phyloP scores from a whole-genome alignment of 1,140 invertebrate genomes.

The Nasonia giraulti region DNA sequence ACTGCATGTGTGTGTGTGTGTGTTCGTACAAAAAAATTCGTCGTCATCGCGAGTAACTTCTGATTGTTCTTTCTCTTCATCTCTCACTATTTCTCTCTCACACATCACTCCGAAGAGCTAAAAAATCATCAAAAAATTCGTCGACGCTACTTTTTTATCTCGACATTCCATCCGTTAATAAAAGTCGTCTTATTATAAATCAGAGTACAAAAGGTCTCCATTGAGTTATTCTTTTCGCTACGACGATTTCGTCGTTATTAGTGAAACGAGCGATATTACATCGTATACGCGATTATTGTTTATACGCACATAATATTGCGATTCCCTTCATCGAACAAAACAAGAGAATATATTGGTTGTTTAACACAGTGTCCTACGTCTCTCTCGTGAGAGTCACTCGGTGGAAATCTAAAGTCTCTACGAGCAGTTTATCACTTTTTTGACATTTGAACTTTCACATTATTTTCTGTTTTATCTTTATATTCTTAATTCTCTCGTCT shows the following conservation, averaged over 20 bases:
- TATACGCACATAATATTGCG: neutral
- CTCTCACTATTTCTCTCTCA: neutral
- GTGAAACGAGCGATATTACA: neutral
- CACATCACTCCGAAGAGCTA: constrained; percentile 7
- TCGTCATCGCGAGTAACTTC: neutral
- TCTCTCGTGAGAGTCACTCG: neutral
- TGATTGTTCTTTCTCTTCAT: neutral
- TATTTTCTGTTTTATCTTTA: neutral
- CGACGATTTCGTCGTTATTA: neutral
- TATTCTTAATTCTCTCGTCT: neutral
- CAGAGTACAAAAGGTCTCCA: constrained; percentile 22
- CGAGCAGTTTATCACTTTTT: constrained; percentile 19
- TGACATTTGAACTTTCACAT: constrained; percentile 11
- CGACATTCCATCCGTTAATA: neutral
- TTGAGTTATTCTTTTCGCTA: constrained; percentile 8
- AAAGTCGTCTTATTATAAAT: constrained; percentile 28
- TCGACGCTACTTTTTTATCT: neutral
- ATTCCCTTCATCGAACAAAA: neutral
- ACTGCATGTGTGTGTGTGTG: neutral
- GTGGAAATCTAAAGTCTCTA: constrained; percentile 8
- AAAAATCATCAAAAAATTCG: constrained; percentile 42
- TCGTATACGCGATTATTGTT: neutral
- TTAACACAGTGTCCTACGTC: neutral
- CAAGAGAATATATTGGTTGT: neutral
- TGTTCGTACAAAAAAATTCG: neutral